phyloP scores from a whole-genome alignment of 2,113 vertebrate genomes.

The Scolopax mira region DNA sequence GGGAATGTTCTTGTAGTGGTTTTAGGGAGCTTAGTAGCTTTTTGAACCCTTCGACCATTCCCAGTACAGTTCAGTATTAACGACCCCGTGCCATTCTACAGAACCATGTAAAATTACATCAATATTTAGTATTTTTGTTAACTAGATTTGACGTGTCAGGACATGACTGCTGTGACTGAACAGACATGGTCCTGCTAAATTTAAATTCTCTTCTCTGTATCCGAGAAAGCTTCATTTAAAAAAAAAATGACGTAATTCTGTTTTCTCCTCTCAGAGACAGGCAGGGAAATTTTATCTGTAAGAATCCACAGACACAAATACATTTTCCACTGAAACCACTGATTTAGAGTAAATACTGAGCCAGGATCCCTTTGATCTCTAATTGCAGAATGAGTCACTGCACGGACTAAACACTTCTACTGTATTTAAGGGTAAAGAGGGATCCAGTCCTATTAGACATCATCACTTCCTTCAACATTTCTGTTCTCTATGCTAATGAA shows the following conservation, averaged over 20 bases:
- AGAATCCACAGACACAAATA: neutral
- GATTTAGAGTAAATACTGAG: neutral
- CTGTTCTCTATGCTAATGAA: neutral
- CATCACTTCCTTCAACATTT: neutral
- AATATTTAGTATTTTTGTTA: neutral
- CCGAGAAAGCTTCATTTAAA: neutral
- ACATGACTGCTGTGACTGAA: neutral
- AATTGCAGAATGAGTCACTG: neutral
- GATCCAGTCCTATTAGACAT: neutral
- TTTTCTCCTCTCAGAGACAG: neutral
- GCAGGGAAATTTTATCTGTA: neutral
- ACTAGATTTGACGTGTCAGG: neutral
- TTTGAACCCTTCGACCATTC: neutral
- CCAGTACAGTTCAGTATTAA: accelerated
- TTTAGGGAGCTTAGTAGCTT: neutral
- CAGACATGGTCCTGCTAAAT: neutral
- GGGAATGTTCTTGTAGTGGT: neutral
- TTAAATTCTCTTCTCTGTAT: neutral
- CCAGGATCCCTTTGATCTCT: neutral
- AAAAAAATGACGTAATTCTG: accelerated
- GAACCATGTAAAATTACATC: neutral
- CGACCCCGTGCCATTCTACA: neutral
- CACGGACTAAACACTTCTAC: neutral
- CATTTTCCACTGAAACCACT: neutral
- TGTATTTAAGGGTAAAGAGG: neutral